Evolutionary conservation across 2,888 invertebrate genomes (phyloP), one percentile per base, ranked within the genome.

Genomic region (Stenodema calcarata): DNA sequence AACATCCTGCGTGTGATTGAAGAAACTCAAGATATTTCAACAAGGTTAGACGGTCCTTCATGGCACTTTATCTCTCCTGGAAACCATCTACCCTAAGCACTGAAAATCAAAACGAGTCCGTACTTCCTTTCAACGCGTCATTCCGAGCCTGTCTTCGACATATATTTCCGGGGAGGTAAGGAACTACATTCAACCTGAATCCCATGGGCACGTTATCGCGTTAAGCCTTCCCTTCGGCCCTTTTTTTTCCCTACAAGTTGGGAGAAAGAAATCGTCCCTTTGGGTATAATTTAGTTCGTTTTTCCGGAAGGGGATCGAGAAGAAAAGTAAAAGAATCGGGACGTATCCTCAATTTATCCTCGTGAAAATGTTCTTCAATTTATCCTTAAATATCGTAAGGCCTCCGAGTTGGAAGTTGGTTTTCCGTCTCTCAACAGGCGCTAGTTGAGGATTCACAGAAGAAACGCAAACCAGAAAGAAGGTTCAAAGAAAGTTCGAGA

Each of bases 251-350:
- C 41, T 18, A 2, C 30, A 73, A 73, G 35, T 73, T 41, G 35
- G 73, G 41, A 73, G 73, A 73, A 73, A 73, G 70, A 35, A 73
- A 73, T 73, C 73, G 73, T 18, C 73, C 73, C 73, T 73, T 73
- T 73, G 73, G 73, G 73, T 73, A 41, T 73, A 35, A 73, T 73
- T 73, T 41, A 73, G 73, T 73, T 73, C 73, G 73, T 30, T 41
- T 30, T 35, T 23, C 41, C 41, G 73, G 73, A 73, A 73, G 41
- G 73, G 41, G 35, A 14, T 73, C 73, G 41, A 35, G 2, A 62
- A 18, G 23, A 23, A 62, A 23, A 62, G 62, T 23, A 62, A 62
- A 62, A 41, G 41, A 62, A 62, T 62, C 18, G 62, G 62, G 62
- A 62, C 62, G 62, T 23, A 62, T 23, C 12, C 23, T 62, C 62